Conservation (phyloP, 2,888 invertebrate species). For the Tenthredo notha region DNA sequence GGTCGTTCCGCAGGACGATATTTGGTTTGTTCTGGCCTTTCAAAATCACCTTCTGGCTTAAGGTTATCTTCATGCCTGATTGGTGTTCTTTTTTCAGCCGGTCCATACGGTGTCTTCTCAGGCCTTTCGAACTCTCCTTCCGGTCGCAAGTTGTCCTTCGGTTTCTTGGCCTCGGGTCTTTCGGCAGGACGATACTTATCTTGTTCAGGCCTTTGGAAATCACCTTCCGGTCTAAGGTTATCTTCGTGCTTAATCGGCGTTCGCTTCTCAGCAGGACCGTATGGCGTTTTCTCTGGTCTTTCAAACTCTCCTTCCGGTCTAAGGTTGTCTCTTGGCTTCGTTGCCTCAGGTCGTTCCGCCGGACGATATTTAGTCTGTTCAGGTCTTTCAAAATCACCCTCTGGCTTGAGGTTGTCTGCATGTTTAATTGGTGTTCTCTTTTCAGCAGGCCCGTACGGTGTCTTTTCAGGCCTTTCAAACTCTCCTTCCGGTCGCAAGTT, state of each 20-base stretch:
- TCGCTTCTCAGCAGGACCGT: slow-evolving; percentile 43
- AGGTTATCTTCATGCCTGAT: slow-evolving; percentile 77
- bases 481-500: slow-evolving; percentile 82
- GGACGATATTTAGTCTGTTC: slow-evolving; percentile 76
- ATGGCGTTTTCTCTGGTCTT: slow-evolving; percentile 70
- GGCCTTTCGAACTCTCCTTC: slow-evolving; percentile 82
- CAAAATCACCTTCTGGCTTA: slow-evolving; percentile 77
- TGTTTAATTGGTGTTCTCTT: slow-evolving; percentile 81
- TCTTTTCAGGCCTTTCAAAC: slow-evolving; percentile 77
- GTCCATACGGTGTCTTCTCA: slow-evolving; percentile 77
- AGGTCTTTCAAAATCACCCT: slow-evolving; percentile 78
- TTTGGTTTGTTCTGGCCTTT: slow-evolving; percentile 67
- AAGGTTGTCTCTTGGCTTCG: slow-evolving; percentile 84
- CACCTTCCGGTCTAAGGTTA: slow-evolving; percentile 73
- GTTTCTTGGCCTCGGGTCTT: slow-evolving; percentile 61
- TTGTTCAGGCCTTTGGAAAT: slow-evolving; percentile 77
- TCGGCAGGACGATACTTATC: slow-evolving; percentile 77
- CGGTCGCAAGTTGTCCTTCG: slow-evolving; percentile 83
- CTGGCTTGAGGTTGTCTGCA: slow-evolving; percentile 76
- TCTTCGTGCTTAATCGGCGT: slow-evolving; percentile 68
- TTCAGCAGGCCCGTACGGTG: slow-evolving; percentile 68
- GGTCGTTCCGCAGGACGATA: slow-evolving; percentile 79
- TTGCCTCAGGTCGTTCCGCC: slow-evolving; percentile 82
- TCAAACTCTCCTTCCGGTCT: slow-evolving; percentile 83
- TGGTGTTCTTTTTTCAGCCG: slow-evolving; percentile 77